A percentile compares a stretch with the other conserved stretches of the same genome.
Evolutionary conservation across 2,113 vertebrate genomes (phyloP).

Genomic region (Sylvia atricapilla): DNA sequence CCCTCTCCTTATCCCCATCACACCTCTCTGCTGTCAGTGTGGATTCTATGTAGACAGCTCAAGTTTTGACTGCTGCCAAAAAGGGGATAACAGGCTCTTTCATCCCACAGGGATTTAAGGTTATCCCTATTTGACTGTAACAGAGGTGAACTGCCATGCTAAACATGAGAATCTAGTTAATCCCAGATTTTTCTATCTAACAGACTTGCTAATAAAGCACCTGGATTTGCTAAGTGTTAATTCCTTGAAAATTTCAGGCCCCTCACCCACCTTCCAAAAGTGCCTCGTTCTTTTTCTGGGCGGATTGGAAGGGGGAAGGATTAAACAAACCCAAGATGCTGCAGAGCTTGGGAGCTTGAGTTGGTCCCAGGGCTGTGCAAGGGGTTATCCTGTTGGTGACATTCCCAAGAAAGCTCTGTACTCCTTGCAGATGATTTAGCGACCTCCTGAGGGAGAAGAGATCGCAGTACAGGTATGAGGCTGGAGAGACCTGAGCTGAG

Average conservation of each 20-base stretch:
- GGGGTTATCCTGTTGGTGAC: not conserved
- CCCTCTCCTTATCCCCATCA: not conserved
- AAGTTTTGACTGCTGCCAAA: not conserved
- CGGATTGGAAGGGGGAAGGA: not conserved
- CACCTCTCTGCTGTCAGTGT: not conserved
- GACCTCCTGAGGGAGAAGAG: not conserved
- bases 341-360: not conserved
- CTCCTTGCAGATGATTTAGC: not conserved
- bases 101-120: not conserved
- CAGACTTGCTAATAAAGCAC: not conserved
- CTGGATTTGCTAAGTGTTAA: not conserved
- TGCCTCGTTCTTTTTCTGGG: not conserved
- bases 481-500: not conserved
- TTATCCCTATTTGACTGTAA: not conserved
- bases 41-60: not conserved
- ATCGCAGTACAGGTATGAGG: rapidly evolving
- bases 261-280: not conserved
- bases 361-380: not conserved
- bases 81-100: not conserved
- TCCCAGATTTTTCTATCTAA: not conserved
- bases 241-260: not conserved
- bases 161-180: conserved; percentile 38
- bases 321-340: not conserved
- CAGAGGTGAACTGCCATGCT: not conserved
- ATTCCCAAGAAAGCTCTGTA: not conserved